These are phyloP conservation scores for Leptodactylus fuscus DNA, from an alignment of 2,113 vertebrate genomes.

Conservation along the genomic window DNA sequence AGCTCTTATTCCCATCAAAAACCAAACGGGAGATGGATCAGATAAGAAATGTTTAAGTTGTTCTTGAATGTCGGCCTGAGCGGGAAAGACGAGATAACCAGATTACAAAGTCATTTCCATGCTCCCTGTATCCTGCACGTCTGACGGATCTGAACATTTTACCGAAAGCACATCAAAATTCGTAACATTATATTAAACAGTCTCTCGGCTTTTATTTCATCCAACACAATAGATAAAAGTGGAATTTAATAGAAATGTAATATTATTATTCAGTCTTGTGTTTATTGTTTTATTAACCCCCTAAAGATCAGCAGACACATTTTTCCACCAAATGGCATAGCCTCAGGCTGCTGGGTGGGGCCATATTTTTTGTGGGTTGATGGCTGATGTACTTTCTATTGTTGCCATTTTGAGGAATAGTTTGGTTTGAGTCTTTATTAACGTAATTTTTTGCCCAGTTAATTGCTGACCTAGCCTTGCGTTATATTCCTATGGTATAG, in stretches of 20 bases:
- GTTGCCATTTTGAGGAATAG: too few relatives aligned
- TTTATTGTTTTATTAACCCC: neutral
- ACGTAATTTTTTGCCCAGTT: too few relatives aligned
- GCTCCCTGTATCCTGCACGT: slow-evolving; percentile 23
- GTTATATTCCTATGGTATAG: too few relatives aligned
- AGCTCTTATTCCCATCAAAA: slow-evolving; percentile 52
- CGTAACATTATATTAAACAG: neutral
- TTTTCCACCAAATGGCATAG: too few relatives aligned
- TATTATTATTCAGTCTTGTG: too few relatives aligned
- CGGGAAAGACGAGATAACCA: slow-evolving; percentile 49
- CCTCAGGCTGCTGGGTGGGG: too few relatives aligned
- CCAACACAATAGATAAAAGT: neutral
- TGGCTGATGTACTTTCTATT: too few relatives aligned
- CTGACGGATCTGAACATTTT: slow-evolving; percentile 16
- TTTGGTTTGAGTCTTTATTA: too few relatives aligned
- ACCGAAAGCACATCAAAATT: slow-evolving; percentile 4
- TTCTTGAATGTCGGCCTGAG: slow-evolving; percentile 46
- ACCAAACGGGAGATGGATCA: slow-evolving; percentile 35
- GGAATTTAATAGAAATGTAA: neutral
- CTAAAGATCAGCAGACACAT: neutral
- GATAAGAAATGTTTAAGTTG: slow-evolving; percentile 52
- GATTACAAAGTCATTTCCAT: slow-evolving; percentile 43
- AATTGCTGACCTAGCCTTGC: too few relatives aligned
- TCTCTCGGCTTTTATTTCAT: neutral
- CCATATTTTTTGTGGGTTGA: too few relatives aligned